A percentile compares a stretch with the other conserved stretches of the same genome.
Evolutionary conservation across 2,888 invertebrate species (phyloP).

Genomic region (Epicampocera succincta): DNA sequence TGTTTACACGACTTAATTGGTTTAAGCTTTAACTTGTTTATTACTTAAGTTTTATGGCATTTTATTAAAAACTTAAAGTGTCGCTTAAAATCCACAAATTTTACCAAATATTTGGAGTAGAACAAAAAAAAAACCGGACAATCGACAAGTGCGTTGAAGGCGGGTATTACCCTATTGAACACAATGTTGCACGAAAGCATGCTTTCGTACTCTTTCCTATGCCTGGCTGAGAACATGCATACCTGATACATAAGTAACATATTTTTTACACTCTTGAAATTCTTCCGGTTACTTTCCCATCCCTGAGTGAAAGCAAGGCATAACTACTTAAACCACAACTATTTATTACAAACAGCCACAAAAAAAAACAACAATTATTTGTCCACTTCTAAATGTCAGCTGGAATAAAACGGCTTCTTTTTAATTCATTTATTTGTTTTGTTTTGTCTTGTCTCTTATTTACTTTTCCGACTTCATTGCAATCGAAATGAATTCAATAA

Average conservation of each 20-base stretch:
- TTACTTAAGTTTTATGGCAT: slow-evolving; percentile 32
- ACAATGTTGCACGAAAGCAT: no score
- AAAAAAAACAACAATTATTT: slow-evolving; percentile 10
- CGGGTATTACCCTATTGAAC: no score
- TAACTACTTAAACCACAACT: no score
- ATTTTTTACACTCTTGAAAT: no score
- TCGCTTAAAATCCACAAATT: slow-evolving; percentile 11
- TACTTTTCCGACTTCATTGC: background rate
- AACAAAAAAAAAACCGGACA: background rate
- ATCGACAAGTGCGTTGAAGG: no score
- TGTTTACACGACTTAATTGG: slow-evolving; percentile 11
- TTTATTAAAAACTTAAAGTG: slow-evolving; percentile 4
- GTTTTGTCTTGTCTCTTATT: slow-evolving; percentile 1
- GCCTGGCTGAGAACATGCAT: no score
- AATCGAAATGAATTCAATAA: slow-evolving; percentile 11
- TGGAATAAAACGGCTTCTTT: slow-evolving; percentile 1
- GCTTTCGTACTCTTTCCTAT: no score
- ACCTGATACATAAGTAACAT: no score
- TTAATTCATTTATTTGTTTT: background rate
- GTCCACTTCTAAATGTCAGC: slow-evolving; percentile 6
- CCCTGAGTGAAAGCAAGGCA: no score
- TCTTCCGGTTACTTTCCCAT: no score
- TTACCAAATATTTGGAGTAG: background rate
- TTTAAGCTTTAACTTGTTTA: slow-evolving; percentile 12
- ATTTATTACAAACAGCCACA: background rate